These are phyloP conservation scores for Cephus cinctus DNA, from an alignment of 1,140 invertebrate genomes.

Conservation along the genomic window DNA sequence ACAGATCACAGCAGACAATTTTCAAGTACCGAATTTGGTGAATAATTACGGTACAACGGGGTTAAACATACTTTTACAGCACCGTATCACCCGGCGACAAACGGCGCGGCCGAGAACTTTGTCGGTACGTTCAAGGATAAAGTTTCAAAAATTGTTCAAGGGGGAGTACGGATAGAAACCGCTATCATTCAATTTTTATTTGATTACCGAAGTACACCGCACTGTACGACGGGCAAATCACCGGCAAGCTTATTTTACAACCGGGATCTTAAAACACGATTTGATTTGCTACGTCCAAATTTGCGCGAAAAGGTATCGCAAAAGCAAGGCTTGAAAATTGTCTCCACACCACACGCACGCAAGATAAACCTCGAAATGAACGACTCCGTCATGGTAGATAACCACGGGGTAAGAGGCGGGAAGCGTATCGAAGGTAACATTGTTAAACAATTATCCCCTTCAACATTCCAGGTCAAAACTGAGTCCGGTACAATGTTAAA, in stretches of 20 bases:
- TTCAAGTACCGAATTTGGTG: conserved; percentile 21
- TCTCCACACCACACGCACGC: not conserved
- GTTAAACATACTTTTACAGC: conserved; percentile 22
- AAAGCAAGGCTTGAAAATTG: conserved; percentile 1
- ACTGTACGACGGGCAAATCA: conserved; percentile 15
- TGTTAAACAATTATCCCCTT: conserved; percentile 11
- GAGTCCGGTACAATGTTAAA: not conserved
- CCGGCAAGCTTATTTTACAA: conserved; percentile 2
- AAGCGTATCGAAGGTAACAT: conserved; percentile 7
- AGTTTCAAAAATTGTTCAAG: conserved; percentile 9
- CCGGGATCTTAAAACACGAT: conserved; percentile 3
- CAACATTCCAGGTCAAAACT: conserved; percentile 6
- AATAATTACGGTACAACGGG: conserved; percentile 24
- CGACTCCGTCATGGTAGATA: conserved; percentile 4
- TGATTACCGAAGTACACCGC: conserved; percentile 18
- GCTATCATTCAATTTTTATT: conserved; percentile 21
- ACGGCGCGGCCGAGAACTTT: conserved; percentile 26
- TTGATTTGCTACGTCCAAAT: conserved; percentile 10
- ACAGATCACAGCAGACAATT: conserved; percentile 35
- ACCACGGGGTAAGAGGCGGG: not conserved
- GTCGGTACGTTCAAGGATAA: conserved; percentile 25
- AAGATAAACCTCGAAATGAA: not conserved
- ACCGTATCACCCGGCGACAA: conserved; percentile 23
- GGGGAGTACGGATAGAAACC: conserved; percentile 6
- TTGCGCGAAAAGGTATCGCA: not conserved